Conservation (phyloP, 2,797 vertebrate species). For the Sebastes matsubarae region DNA sequence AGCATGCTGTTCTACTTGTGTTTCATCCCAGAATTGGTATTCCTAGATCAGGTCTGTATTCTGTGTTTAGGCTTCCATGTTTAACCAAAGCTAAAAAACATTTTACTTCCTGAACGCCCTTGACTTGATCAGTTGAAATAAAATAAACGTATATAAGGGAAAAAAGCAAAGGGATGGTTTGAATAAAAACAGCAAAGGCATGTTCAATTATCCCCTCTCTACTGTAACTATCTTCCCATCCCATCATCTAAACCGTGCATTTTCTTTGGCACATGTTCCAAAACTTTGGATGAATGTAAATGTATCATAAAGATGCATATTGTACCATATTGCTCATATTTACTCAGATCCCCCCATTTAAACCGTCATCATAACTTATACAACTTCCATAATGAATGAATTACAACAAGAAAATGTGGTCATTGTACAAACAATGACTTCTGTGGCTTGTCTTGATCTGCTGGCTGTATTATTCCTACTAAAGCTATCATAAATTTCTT, state of each 20-base stretch:
- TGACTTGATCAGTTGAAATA: not conserved
- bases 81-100: not conserved
- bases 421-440: not conserved
- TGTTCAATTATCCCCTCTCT: not conserved
- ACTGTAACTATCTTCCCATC: not conserved
- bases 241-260: not conserved
- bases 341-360: not conserved
- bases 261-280: not conserved
- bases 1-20: constrained; percentile 53
- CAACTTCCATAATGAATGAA: not conserved
- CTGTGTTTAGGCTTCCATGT: not conserved
- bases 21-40: constrained; percentile 53
- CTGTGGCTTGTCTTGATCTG: not conserved
- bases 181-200: not conserved
- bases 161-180: not conserved
- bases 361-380: not conserved
- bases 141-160: not conserved
- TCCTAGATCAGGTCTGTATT: constrained; percentile 21
- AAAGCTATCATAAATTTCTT: not conserved
- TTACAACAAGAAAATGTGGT: not conserved
- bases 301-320: not conserved
- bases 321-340: not conserved
- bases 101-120: not conserved
- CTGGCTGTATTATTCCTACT: not conserved
- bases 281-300: not conserved